Evolutionary conservation across 2,888 invertebrate species (phyloP), one percentile per base, ranked within the genome.

Genomic region (Hanleya hanleyi): DNA sequence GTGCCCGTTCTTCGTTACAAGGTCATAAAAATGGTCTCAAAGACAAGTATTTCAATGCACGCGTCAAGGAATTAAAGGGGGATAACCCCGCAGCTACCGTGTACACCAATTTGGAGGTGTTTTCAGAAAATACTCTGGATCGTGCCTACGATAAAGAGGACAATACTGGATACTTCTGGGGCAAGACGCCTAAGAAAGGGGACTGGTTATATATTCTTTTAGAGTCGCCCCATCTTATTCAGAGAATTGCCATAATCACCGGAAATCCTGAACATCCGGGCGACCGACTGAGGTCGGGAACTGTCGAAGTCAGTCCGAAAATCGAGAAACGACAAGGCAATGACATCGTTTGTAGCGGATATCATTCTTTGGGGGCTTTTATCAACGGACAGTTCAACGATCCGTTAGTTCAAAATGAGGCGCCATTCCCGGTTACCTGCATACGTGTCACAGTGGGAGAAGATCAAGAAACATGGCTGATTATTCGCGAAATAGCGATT

Each of bases 401-500:
- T 15, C 73, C 76, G 29, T 77, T 81, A 41, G 66, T 85, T 15
- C 41, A 70, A 7, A 62, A 69, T 15, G 76, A 75, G 18, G 71
- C 86, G 22, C 73, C 79, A 2, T 77, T 81, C 51, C 82, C 81
- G 36, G 83, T 89, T 6, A 87, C 88, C 70, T 90, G 90, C 75
- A 68, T 91, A 35, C 81, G 88, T 66, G 84, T 91, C 12, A 83
- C 81, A 62, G 80, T 90, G 1, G 86, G 86, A 3, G 71, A 83
- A 12, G 75, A 79, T 15, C 90, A 90, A 71, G 79, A 78, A 22
- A 83, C 85, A n/a, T 90, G 90, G 90, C 78, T 90, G 36, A 86
- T 90, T 35, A 85, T 90, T 1, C 83, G 87, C 67, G 89, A 90
- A 79, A 86, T 91, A 29, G 89, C 90, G 5, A 82, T 91, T 7